phyloP scores from a whole-genome alignment of 2,113 vertebrate genomes.

The Ia io region DNA sequence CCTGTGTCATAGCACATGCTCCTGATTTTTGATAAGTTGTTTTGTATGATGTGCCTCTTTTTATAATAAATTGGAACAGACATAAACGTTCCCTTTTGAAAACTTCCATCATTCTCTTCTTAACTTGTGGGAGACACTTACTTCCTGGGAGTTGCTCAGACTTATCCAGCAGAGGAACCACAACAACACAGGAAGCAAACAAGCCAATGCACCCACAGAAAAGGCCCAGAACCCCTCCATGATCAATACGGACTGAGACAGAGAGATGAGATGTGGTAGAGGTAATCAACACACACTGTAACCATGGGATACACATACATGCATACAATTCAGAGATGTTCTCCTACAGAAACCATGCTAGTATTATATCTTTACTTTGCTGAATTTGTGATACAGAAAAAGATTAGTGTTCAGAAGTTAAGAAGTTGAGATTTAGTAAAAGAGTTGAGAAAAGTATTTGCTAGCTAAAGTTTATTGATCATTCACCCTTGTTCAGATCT shows the following conservation, averaged over 20 bases:
- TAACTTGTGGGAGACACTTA: neutral
- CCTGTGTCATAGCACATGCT: neutral
- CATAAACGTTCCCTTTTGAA: neutral
- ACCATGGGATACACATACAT: neutral
- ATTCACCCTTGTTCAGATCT: neutral
- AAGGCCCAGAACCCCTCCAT: neutral
- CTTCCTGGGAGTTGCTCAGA: neutral
- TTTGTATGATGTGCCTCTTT: neutral
- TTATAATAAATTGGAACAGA: neutral
- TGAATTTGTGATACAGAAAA: neutral
- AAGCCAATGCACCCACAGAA: neutral
- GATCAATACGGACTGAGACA: neutral
- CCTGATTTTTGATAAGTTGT: neutral
- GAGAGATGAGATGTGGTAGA: neutral
- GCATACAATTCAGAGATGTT: neutral
- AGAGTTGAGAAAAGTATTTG: neutral
- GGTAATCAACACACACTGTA: neutral
- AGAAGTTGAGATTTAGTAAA: neutral
- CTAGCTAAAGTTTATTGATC: neutral
- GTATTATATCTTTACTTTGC: neutral
- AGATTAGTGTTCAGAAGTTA: neutral
- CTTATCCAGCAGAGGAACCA: slow-evolving; percentile 1
- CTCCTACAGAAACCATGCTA: neutral
- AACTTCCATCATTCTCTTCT: neutral
- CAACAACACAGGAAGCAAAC: neutral